A percentile compares a stretch with the other conserved stretches of the same genome.
phyloP scores from a whole-genome alignment of 2,113 vertebrate species.

The Centropus unirufus region DNA sequence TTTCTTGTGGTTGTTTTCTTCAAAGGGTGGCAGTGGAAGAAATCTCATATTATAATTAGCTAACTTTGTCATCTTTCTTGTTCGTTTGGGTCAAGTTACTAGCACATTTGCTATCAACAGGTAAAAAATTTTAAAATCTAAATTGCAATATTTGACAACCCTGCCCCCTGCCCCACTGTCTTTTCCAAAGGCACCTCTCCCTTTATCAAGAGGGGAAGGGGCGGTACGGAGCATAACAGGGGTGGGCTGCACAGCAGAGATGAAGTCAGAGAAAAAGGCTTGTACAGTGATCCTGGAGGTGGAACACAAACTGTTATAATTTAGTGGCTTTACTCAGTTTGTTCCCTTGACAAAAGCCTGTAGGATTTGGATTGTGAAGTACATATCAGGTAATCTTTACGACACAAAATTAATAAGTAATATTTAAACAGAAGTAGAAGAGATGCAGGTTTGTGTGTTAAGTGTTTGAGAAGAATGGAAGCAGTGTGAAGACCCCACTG shows the following conservation, averaged over 20 bases:
- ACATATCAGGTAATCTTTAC: background rate
- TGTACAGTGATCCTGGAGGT: background rate
- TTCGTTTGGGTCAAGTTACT: background rate
- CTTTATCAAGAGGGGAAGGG: background rate
- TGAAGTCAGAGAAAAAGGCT: background rate
- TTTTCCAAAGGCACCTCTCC: background rate
- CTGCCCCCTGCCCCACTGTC: background rate
- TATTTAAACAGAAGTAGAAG: background rate
- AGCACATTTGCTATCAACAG: background rate
- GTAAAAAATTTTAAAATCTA: background rate
- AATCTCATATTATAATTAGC: background rate
- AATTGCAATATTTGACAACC: background rate
- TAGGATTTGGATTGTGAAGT: background rate
- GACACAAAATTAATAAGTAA: background rate
- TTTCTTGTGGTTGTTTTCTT: background rate
- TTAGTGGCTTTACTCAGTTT: background rate
- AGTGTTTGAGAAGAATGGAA: background rate
- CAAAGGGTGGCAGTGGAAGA: background rate
- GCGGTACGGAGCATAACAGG: background rate
- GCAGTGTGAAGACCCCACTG: background rate
- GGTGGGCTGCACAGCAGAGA: background rate
- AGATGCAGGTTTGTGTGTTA: background rate
- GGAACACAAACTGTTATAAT: background rate
- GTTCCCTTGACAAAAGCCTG: background rate
- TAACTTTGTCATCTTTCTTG: background rate